Evolutionary conservation across 2,797 vertebrate species (phyloP).

Genomic region (Sebastes aleutianus): DNA sequence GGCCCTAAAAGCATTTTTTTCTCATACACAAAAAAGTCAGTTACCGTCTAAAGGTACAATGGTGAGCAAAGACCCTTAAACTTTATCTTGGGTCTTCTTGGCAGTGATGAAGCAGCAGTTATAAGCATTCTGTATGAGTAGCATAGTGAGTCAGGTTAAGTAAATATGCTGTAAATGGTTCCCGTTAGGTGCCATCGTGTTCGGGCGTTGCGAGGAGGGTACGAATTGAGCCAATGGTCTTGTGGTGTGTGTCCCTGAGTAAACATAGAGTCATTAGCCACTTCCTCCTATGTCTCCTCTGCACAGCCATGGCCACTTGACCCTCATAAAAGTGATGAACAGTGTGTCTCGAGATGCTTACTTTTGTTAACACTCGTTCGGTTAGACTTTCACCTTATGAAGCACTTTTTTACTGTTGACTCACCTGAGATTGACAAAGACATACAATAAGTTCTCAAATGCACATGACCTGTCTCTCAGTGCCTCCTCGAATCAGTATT

Average conservation of each 20-base stretch:
- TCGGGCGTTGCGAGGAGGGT: slow-evolving; percentile 8
- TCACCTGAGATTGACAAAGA: slow-evolving; percentile 40
- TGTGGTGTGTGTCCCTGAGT: slow-evolving; percentile 38
- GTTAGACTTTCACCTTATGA: slow-evolving; percentile 40
- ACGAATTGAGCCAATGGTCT: slow-evolving; percentile 22
- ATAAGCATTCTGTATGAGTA: slow-evolving; percentile 10
- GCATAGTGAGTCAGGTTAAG: slow-evolving; percentile 42
- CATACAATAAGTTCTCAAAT: slow-evolving; percentile 29
- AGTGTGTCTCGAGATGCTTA: slow-evolving; percentile 50
- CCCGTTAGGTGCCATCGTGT: slow-evolving; percentile 6
- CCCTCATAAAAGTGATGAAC: slow-evolving; percentile 77
- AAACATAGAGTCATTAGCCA: slow-evolving; percentile 71
- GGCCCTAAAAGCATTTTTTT: not conserved
- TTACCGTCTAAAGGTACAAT: not conserved
- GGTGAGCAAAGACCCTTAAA: not conserved
- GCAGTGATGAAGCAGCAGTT: slow-evolving; percentile 8
- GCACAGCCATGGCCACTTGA: slow-evolving; percentile 56
- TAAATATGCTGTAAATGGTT: slow-evolving; percentile 39
- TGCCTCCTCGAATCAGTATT: slow-evolving; percentile 46
- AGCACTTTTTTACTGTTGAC: slow-evolving; percentile 35
- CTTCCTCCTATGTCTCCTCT: slow-evolving; percentile 51
- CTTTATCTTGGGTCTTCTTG: not conserved
- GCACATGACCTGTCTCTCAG: slow-evolving; percentile 29
- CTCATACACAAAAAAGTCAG: not conserved
- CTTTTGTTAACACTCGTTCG: slow-evolving; percentile 36